These are phyloP conservation scores for Misgurnus anguillicaudatus DNA, from an alignment of 2,113 vertebrate genomes.

Conservation along the genomic window DNA sequence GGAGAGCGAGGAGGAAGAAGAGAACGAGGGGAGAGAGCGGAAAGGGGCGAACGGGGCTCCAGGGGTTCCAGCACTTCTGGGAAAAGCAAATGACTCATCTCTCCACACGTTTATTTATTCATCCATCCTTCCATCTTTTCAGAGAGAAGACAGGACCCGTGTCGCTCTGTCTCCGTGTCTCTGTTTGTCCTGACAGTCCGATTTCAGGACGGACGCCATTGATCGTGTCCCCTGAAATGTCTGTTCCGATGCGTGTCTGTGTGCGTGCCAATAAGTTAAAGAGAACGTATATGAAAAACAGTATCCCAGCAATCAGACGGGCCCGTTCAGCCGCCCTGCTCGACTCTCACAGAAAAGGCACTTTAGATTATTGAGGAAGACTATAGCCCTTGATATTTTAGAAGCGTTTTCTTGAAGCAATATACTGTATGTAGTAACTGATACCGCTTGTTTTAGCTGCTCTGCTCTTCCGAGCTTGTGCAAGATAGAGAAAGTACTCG, in stretches of 20 bases:
- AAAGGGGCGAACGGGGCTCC: conserved; percentile 73
- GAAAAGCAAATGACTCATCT: conserved; percentile 74
- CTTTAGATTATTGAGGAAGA: conserved; percentile 26
- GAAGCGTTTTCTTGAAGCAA: conserved; percentile 51
- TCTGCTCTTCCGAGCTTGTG: conserved; percentile 7
- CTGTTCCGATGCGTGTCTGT: conserved; percentile 21
- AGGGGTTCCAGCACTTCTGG: conserved; percentile 78
- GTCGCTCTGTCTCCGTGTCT: conserved; percentile 33
- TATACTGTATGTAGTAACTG: conserved; percentile 40
- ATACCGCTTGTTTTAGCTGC: background rate
- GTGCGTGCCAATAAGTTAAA: conserved; percentile 30
- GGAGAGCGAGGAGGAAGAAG: conserved; percentile 58
- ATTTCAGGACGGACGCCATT: conserved; percentile 15
- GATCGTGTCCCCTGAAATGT: background rate
- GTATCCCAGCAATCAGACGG: conserved; percentile 30
- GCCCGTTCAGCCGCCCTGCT: conserved; percentile 18
- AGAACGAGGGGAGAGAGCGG: conserved; percentile 65
- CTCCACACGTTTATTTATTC: conserved; percentile 47
- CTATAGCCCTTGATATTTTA: conserved; percentile 37
- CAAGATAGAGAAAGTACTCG: conserved; percentile 15
- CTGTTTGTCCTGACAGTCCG: conserved; percentile 31
- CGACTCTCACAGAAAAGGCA: conserved; percentile 34
- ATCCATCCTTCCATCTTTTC: conserved; percentile 43
- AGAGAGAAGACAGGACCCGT: conserved; percentile 32
- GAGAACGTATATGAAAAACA: conserved; percentile 4